Evolutionary conservation across 2,113 vertebrate genomes (phyloP).

Genomic region (Cyprinodon brontotheroides): DNA sequence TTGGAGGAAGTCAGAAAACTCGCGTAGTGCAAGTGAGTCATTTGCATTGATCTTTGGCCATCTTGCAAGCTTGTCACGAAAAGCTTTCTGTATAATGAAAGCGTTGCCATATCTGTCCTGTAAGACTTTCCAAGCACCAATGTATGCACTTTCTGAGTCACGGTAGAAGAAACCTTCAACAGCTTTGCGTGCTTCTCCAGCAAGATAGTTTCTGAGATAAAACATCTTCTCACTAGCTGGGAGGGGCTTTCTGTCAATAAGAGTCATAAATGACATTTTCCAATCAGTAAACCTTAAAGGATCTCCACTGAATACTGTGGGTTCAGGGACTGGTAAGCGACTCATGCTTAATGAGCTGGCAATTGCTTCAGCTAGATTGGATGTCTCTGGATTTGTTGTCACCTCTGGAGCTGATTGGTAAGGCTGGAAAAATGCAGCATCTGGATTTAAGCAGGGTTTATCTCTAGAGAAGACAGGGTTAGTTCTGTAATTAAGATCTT

Average conservation of each 20-base stretch:
- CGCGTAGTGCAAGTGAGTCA: background rate
- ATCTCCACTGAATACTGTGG: background rate
- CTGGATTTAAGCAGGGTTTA: slow-evolving; percentile 13
- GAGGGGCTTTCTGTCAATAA: slow-evolving; percentile 1
- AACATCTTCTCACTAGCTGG: background rate
- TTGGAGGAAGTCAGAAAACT: slow-evolving; percentile 8
- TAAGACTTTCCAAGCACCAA: background rate
- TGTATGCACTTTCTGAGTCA: background rate
- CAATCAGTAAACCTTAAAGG: background rate
- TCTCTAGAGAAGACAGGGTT: background rate
- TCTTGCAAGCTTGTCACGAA: background rate
- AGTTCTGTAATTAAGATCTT: background rate
- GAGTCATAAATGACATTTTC: no score
- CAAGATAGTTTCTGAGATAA: slow-evolving; percentile 15
- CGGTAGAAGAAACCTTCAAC: slow-evolving; percentile 7
- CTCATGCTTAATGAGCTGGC: slow-evolving; percentile 2
- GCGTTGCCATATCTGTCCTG: background rate
- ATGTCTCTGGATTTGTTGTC: slow-evolving; percentile 6
- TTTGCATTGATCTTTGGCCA: slow-evolving; percentile 5
- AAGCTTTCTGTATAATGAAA: background rate
- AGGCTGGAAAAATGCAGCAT: slow-evolving; percentile 30
- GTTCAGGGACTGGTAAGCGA: slow-evolving; percentile 4
- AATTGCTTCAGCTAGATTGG: slow-evolving; percentile 12
- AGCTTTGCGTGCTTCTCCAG: background rate
- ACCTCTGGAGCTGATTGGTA: slow-evolving; percentile 4